These are phyloP conservation scores for Syrmaticus mikado DNA, from an alignment of 2,113 vertebrate genomes.

Conservation along the genomic window DNA sequence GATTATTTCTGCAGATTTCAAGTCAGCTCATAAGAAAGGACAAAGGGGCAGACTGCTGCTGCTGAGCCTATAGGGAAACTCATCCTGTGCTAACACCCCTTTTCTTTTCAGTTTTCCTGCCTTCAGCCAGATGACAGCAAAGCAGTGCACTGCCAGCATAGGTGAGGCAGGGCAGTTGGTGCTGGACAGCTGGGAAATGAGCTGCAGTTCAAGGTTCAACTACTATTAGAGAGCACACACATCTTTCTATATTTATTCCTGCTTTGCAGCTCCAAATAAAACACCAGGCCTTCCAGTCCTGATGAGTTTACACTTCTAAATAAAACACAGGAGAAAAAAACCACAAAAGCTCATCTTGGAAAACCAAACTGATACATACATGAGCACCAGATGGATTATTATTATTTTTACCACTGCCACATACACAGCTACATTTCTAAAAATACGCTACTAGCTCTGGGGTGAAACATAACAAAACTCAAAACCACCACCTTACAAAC, in stretches of 20 bases:
- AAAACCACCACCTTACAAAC: background rate
- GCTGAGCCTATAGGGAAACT: background rate
- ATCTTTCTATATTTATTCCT: slow-evolving; percentile 46
- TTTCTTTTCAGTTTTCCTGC: background rate
- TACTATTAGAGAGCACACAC: slow-evolving; percentile 43
- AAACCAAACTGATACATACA: background rate
- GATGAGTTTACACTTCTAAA: slow-evolving; percentile 35
- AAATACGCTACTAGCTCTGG: background rate
- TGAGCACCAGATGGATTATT: background rate
- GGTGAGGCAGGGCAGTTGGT: slow-evolving; percentile 31
- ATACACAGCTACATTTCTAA: background rate
- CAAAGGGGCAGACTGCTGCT: background rate
- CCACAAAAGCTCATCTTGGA: background rate
- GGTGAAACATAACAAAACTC: background rate
- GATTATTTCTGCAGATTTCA: background rate
- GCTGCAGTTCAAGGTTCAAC: slow-evolving; percentile 16
- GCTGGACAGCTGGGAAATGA: background rate
- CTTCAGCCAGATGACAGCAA: background rate
- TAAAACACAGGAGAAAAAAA: background rate
- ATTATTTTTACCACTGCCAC: background rate
- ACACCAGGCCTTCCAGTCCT: background rate
- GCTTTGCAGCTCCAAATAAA: slow-evolving; percentile 41
- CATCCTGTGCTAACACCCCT: background rate
- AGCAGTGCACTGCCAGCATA: background rate
- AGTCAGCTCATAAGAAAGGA: background rate